Evolutionary conservation across 2,113 vertebrate genomes (phyloP).

Genomic region (Orthonyx spaldingii): DNA sequence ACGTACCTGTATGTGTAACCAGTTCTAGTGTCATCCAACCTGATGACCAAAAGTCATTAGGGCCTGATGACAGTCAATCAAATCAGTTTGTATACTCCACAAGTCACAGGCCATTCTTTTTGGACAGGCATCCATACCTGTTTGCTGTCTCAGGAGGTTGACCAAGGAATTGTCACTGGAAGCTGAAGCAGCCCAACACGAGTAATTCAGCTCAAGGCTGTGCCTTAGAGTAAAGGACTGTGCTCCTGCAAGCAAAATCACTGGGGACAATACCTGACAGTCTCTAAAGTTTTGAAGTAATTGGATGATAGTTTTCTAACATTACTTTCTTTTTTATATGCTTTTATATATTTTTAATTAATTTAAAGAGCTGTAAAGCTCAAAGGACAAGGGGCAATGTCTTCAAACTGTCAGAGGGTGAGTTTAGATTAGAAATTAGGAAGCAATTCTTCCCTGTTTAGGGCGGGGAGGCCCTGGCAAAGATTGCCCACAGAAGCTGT

Average conservation of each 20-base stretch:
- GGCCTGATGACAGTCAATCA: not conserved
- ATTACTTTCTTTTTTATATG: not conserved
- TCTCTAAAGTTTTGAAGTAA: not conserved
- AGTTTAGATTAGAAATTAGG: not conserved
- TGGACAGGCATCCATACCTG: not conserved
- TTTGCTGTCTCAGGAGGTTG: not conserved
- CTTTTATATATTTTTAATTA: not conserved
- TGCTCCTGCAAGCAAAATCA: not conserved
- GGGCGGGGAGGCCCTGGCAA: not conserved
- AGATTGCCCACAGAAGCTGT: not conserved
- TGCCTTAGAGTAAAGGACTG: not conserved
- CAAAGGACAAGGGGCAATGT: not conserved
- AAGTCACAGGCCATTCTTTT: not conserved
- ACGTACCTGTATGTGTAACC: accelerated
- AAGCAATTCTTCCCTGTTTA: not conserved
- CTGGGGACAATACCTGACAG: not conserved
- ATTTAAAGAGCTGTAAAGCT: not conserved
- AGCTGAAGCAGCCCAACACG: not conserved
- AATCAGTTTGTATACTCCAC: not conserved
- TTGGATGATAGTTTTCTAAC: not conserved
- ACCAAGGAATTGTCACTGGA: not conserved
- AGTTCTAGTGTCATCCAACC: not conserved
- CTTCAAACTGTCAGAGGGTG: not conserved
- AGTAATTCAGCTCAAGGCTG: not conserved
- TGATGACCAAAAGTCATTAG: not conserved